Percentiles rank a stretch among this genome's conserved stretches.
These are phyloP conservation scores for Cnemophilus loriae DNA, from an alignment of 2,113 vertebrate species.

Conservation along the genomic window DNA sequence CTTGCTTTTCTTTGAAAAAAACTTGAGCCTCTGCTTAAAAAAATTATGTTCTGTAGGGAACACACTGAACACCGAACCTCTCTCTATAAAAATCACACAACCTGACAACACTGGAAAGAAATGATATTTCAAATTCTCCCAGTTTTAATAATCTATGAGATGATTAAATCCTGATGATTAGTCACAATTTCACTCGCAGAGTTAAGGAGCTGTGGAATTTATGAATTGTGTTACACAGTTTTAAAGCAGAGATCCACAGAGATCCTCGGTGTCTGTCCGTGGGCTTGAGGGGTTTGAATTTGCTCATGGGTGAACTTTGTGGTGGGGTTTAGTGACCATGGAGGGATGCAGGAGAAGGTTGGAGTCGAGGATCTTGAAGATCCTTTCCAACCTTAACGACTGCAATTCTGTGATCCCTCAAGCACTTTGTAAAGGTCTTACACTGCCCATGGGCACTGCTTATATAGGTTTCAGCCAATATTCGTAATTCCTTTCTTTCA, in stretches of 20 bases:
- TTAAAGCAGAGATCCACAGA: not conserved
- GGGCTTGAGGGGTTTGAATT: not conserved
- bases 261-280: not conserved
- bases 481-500: not conserved
- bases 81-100: not conserved
- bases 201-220: not conserved
- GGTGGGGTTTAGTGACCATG: not conserved
- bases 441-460: not conserved
- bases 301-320: fast-evolving
- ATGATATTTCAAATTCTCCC: not conserved
- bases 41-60: not conserved
- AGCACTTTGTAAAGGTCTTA: not conserved
- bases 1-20: not conserved
- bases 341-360: not conserved
- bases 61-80: not conserved
- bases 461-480: not conserved
- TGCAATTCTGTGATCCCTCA: not conserved
- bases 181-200: not conserved
- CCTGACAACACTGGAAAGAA: not conserved
- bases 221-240: not conserved
- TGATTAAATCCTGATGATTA: not conserved
- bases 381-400: not conserved
- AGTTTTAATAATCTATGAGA: not conserved
- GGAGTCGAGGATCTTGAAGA: not conserved
- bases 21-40: not conserved